phyloP scores from a whole-genome alignment of 2,113 vertebrate species.

The Oryctolagus cuniculus region mOryCun1.1 NC_091447.1:15338501-15339000 shows the following conservation, averaged over 20 bases:
- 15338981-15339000: background rate
- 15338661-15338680: conserved; percentile 34
- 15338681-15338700: background rate
- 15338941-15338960: background rate
- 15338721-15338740: background rate
- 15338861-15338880: background rate
- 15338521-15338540: background rate
- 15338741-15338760: background rate
- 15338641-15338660: background rate
- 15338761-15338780: background rate
- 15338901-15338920: background rate
- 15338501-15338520: background rate
- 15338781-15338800: background rate
- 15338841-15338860: background rate
- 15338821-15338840: background rate
- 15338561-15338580: background rate
- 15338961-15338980: background rate
- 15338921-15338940: background rate
- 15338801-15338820: background rate
- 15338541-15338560: background rate
- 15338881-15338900: background rate
- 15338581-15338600: background rate
- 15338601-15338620: background rate
- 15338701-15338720: background rate
- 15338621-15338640: background rate